These are phyloP conservation scores for Actinostola sp. DNA, from an alignment of 92 coral and sea anemone genomes.

Conservation along the genomic window DNA sequence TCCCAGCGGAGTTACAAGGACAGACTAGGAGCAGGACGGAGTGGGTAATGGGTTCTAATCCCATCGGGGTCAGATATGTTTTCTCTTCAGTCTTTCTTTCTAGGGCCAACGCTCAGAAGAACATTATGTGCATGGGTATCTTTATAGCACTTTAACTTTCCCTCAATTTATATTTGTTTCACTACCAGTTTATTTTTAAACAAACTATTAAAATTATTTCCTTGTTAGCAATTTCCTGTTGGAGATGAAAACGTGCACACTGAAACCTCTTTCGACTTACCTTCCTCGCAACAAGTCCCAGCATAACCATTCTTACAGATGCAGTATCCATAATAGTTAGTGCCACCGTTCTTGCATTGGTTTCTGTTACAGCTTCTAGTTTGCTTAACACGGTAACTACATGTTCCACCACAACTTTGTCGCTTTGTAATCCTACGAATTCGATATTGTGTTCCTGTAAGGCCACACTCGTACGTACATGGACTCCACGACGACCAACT, in stretches of 20 bases:
- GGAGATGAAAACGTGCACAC: too few relatives aligned
- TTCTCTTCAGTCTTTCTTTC: too few relatives aligned
- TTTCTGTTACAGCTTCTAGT: neutral
- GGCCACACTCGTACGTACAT: neutral
- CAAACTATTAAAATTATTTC: too few relatives aligned
- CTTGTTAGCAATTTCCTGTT: too few relatives aligned
- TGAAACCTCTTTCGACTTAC: neutral
- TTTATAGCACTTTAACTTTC: too few relatives aligned
- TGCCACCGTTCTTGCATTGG: neutral
- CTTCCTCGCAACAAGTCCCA: neutral
- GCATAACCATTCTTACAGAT: neutral
- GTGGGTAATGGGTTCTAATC: too few relatives aligned
- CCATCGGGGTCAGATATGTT: too few relatives aligned
- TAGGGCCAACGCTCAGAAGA: too few relatives aligned
- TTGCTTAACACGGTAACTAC: neutral
- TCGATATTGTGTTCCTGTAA: neutral
- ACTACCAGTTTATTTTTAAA: neutral
- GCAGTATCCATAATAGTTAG: neutral
- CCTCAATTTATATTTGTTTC: too few relatives aligned
- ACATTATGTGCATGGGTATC: too few relatives aligned
- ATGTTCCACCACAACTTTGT: neutral
- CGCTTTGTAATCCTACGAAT: neutral
- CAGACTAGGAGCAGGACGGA: too few relatives aligned
- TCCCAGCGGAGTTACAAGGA: too few relatives aligned
- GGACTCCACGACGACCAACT: neutral